Evolutionary conservation across 2,888 invertebrate species (phyloP).

Genomic region (Euplagia quadripunctaria): DNA sequence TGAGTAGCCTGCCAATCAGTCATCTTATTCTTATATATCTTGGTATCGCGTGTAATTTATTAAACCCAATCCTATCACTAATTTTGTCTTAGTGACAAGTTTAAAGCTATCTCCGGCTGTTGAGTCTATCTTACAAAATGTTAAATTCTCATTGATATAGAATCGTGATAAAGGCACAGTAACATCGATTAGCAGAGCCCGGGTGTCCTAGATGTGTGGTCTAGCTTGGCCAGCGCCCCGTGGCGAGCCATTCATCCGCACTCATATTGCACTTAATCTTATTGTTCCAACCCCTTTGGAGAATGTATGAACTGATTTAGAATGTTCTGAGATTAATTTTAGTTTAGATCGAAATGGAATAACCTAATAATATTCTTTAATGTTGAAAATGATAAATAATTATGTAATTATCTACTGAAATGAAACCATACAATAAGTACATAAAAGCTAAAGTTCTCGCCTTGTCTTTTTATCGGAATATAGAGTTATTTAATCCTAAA

Average conservation of each 20-base stretch:
- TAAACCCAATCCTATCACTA: neutral
- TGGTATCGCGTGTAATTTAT: no score
- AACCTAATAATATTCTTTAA: neutral
- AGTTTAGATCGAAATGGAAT: neutral
- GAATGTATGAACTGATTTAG: conserved; percentile 15
- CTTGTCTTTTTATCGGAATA: no score
- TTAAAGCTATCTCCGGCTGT: neutral
- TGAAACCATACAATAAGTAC: no score
- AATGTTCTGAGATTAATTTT: neutral
- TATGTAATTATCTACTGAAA: no score
- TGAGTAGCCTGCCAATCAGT: no score
- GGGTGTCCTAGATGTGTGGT: conserved; percentile 56
- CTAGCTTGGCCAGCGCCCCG: conserved; percentile 45
- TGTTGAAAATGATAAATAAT: no score
- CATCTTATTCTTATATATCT: no score
- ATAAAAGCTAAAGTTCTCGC: no score
- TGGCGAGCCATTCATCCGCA: conserved; percentile 54
- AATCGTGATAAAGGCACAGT: conserved; percentile 39
- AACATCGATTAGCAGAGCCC: conserved; percentile 47
- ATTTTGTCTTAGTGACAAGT: neutral
- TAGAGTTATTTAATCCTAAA: no score
- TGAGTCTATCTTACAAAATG: neutral
- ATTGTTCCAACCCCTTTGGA: conserved; percentile 38
- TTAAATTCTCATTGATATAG: conserved; percentile 17
- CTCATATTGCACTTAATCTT: conserved; percentile 44